Base-by-base conservation (phyloP, 2,797 vertebrate species). In the Psittacula derbiana region DNA sequence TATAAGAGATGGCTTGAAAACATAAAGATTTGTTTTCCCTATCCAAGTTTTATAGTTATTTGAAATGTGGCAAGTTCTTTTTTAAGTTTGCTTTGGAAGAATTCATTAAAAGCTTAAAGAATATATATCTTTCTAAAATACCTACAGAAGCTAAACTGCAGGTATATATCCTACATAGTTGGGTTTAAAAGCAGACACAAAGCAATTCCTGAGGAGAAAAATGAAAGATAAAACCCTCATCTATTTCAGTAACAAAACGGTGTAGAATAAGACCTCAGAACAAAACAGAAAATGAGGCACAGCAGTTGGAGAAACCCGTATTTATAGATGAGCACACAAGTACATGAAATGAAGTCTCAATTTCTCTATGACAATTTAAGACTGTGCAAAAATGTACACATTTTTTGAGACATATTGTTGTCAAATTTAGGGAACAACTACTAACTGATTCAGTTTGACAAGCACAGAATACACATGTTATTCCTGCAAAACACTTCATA, bases 261-360 rank as follows among this genome's bases (percentile, higher is more conserved):
- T 24, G 4, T 47, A 61, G 74, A 89, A 80, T 64, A 92, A 94
- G 94, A 60, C 14, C n/a, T 92, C 52, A 43, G 80, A 92, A 86
- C 17, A 65, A 92, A 81, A 85, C 25, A 69, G 62, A 67, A 84
- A 92, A 57, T 28, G 14, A 88, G 74, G 82, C 27, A 27, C 18
- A 84, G 44, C 60, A 79, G 55, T 67, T 90, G 88, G 61, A 86
- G 53, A 81, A 95, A 70, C 2, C 24, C 47, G 5, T 72, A 76
- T 95, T 95, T 92, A 86, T 86, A 93, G 76, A 86, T 36, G 27
- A 40, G 60, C 33, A 76, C 23, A 74, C 24, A 73, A 75, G n/a
- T 40, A 66, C 40, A 49, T 71, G 40, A 75, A 92, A 65, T 49
- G 15, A 86, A 92, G 44, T 20, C 4, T 71, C 43, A 18, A 43